Percentiles rank a stretch among this genome's conserved stretches.
Evolutionary conservation across 2,797 vertebrate species (phyloP).

Genomic region (Semotilus atromaculatus): DNA sequence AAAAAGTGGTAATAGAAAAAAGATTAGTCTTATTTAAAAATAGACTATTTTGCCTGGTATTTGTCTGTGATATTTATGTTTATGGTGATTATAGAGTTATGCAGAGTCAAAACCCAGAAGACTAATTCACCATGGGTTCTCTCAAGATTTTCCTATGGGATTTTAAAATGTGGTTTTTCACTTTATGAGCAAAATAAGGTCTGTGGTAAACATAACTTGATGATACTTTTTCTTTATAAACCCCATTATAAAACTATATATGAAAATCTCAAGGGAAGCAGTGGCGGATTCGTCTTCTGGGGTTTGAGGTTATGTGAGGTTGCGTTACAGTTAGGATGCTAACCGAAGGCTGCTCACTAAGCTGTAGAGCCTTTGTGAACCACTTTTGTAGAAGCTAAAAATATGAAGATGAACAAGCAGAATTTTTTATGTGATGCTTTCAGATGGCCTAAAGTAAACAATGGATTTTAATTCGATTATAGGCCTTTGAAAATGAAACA

Average conservation of each 20-base stretch:
- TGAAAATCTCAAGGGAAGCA: no score
- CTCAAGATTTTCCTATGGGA: neutral
- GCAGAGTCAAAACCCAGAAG: neutral
- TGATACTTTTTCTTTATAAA: neutral
- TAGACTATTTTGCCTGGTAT: neutral
- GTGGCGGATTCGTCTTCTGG: neutral
- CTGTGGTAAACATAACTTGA: neutral
- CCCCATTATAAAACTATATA: no score
- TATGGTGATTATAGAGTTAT: neutral
- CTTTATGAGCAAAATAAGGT: neutral
- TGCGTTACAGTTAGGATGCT: neutral
- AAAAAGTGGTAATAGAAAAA: neutral
- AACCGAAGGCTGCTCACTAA: neutral
- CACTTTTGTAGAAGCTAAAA: neutral
- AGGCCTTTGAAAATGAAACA: slow-evolving; percentile 16
- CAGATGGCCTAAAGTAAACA: neutral
- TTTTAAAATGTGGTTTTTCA: no score
- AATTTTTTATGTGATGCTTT: neutral
- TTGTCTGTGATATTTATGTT: neutral
- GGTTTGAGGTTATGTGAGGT: neutral
- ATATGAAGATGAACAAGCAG: neutral
- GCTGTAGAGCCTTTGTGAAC: neutral
- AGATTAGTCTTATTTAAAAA: neutral
- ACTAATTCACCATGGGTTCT: neutral
- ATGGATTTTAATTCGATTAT: slow-evolving; percentile 24